phyloP scores from a whole-genome alignment of 2,113 vertebrate genomes.

The Eurystomus gularis region DNA sequence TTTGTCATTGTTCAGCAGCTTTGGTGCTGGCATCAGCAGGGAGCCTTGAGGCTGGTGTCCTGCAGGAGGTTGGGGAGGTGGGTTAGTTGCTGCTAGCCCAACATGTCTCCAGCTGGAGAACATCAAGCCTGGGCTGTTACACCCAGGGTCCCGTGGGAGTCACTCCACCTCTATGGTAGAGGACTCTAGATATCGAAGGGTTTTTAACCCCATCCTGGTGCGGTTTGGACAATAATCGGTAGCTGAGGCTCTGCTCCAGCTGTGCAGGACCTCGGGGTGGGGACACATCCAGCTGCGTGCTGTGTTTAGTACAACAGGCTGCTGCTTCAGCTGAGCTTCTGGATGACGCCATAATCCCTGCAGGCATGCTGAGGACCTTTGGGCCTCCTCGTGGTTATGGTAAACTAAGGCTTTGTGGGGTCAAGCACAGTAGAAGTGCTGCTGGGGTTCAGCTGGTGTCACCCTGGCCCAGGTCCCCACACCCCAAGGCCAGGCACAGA shows the following conservation, averaged over 20 bases:
- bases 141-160: neutral
- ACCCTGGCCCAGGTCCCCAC: neutral
- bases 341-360: neutral
- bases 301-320: neutral
- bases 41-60: neutral
- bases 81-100: neutral
- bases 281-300: neutral
- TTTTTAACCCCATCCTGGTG: fast-evolving
- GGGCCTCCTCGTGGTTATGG: neutral
- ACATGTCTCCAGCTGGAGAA: neutral
- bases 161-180: neutral
- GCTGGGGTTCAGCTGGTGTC: neutral
- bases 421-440: neutral
- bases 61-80: fast-evolving
- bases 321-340: neutral
- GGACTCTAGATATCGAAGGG: neutral
- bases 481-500: neutral
- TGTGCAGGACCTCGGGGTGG: neutral
- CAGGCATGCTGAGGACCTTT: neutral
- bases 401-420: neutral
- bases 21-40: fast-evolving
- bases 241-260: neutral
- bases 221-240: neutral
- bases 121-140: neutral
- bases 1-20: neutral